These are phyloP conservation scores for Neolamprologus sp. DNA, from an alignment of 2,113 vertebrate genomes.

Conservation along the genomic window DNA sequence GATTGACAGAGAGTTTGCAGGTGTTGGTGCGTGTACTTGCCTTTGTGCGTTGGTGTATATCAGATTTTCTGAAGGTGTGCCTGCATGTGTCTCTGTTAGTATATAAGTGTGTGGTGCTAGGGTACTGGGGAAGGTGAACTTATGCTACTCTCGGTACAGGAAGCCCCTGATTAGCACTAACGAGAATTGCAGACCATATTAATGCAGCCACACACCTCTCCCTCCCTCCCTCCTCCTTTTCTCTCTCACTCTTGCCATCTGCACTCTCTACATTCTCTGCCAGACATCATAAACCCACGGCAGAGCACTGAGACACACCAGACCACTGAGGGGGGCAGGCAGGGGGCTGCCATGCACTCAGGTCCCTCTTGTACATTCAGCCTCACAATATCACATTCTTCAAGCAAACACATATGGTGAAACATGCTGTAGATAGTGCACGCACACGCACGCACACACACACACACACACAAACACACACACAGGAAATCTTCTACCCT, in stretches of 20 bases:
- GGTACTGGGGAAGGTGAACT: conserved; percentile 67
- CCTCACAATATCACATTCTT: not conserved
- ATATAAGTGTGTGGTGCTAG: conserved; percentile 17
- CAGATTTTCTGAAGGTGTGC: conserved; percentile 18
- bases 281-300: conserved; percentile 68
- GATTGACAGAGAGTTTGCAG: not conserved
- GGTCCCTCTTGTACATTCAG: not conserved
- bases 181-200: conserved; percentile 76
- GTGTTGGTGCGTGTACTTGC: not conserved
- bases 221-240: not conserved
- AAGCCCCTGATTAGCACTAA: conserved; percentile 79
- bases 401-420: conserved; percentile 6
- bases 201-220: conserved; percentile 76
- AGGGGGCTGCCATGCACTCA: conserved; percentile 34
- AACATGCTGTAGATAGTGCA: not conserved
- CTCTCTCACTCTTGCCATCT: conserved; percentile 67
- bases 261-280: conserved; percentile 51
- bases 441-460: rapidly evolving
- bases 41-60: not conserved
- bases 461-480: not conserved
- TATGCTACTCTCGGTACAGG: conserved; percentile 67
- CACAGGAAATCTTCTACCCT: not conserved
- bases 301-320: conserved; percentile 56
- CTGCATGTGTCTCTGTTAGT: conserved; percentile 25
- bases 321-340: conserved; percentile 32